Base-by-base conservation (phyloP, 2,113 vertebrate genomes). In the Lophochroa leadbeateri region DNA sequence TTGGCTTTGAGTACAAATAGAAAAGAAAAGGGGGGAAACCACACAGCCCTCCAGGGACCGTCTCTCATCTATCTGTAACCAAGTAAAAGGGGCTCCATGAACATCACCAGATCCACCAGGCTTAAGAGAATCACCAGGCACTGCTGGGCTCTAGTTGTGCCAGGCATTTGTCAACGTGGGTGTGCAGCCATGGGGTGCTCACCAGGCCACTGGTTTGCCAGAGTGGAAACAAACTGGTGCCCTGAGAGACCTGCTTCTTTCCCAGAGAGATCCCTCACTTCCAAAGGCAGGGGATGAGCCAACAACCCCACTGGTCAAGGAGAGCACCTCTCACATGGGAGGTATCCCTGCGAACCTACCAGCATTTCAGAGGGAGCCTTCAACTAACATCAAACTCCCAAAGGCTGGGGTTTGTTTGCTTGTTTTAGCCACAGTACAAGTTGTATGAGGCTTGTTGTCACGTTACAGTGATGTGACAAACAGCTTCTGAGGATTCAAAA, bases 331-430 rank as follows among this genome's bases (percentile, higher is more conserved):
- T 39, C 44, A 31, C 53, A 27, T 1, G 8, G 5, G 31, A 75
- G 44, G 39, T 0, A 11, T 3, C 29, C 10, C 1, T 5, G 7
- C n/a, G 46, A 58, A 44, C 16, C 33, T 18, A 41, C 15, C 3
- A 16, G 35, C 4, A 1, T 41, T 43, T 53, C 58, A 35, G 31
- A 58, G 25, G 29, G 14, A 46, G 7, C 0, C 57, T 58, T 24
- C 33, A 58, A 15, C 33, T 58, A 15, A 35, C 21, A 58, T 24
- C 20, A 58, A 58, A 24, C 33, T 9, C 57, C 21, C 21, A 35
- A 24, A 58, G 57, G 15, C 1, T 35, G 21, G 33, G 21, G 33
- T 23, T 33, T 13, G 20, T 35, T 35, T 4, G 20, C 13, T 33
- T 37, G 23, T 43, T 37, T 49, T 35, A 17, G 58, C 49, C 31